Evolutionary conservation across 2,113 vertebrate species (phyloP), one percentile per base, ranked within the genome.

Genomic region (Antigone vipio): DNA sequence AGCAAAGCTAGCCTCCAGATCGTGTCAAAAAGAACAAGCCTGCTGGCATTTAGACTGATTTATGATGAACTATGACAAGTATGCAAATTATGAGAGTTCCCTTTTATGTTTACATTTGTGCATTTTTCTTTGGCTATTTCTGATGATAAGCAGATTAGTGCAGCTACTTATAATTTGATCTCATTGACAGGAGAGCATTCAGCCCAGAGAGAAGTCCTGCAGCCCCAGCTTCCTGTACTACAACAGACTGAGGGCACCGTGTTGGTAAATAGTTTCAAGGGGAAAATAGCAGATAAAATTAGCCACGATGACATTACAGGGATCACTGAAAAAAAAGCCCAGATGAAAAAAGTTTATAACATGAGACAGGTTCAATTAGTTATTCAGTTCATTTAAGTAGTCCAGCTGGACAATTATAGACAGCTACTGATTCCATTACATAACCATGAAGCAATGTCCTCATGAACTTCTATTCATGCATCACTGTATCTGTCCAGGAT

Each of bases 31-130:
- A 71, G 72, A 88, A 14, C 84, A 69, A 94, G 81, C 73, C 40
- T 2, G 4, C 35, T 77, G 87, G 59, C 82, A 68, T 94, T 97
- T 84, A 94, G 66, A 47, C 2, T 93, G 85, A 94, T 97, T 94
- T 96, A 96, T 59, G 47, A 62, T 80, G 68, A 96, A 93, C 85
- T 91, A 95, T 42, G 85, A 71, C 80, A 97, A 88, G 88, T 91
- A 97, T 98, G 97, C 40, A 96, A 47, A 98, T 98, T 80, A 97
- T 94, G 96, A 96, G 58, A 30, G 40, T 53, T 73, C 21, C 77
- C 69, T 97, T 98, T 98, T 94, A 95, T 96, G 97, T 98, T 98
- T 98, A 97, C 92, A 97, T 97, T 97, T 97, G 91, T 97, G 89
- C 93, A 94, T 95, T 96, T 98, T 97, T 97, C 80, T 93, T 95